Percentiles rank a stretch among this genome's conserved stretches.
phyloP scores from a whole-genome alignment of 2,113 vertebrate genomes.

The Chamaetylas fuelleborni region DNA sequence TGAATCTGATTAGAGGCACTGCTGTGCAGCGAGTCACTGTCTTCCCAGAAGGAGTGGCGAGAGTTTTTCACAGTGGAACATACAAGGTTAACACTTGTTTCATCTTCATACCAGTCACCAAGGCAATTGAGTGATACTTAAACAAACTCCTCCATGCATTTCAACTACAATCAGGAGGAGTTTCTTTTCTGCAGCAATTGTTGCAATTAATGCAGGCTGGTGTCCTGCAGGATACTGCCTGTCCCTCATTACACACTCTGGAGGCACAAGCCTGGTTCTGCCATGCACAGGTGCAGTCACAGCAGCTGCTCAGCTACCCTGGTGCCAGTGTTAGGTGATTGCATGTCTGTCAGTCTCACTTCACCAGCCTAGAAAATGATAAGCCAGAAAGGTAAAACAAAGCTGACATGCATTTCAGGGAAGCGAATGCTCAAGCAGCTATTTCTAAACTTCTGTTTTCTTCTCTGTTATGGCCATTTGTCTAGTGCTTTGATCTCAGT shows the following conservation, averaged over 20 bases:
- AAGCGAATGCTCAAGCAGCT: not conserved
- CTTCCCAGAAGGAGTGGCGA: not conserved
- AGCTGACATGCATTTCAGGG: not conserved
- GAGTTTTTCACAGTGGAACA: not conserved
- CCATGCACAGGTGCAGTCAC: not conserved
- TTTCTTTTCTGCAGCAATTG: not conserved
- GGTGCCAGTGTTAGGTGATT: not conserved
- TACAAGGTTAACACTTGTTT: not conserved
- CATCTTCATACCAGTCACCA: not conserved
- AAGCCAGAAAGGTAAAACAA: not conserved
- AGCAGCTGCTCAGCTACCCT: not conserved
- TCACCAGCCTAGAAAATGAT: not conserved
- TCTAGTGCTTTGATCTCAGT: not conserved
- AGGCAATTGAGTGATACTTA: not conserved
- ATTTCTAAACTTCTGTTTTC: not conserved
- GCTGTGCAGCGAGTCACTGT: not conserved
- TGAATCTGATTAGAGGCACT: not conserved
- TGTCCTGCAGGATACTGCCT: not conserved
- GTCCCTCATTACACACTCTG: not conserved
- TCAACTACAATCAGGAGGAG: not conserved
- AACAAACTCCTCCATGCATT: not conserved
- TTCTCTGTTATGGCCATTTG: not conserved
- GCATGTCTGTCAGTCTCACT: not conserved
- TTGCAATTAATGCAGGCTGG: not conserved
- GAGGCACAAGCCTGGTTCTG: not conserved